phyloP scores from a whole-genome alignment of 2,797 vertebrate species.

The Dendrocincla tyrannina region DNA sequence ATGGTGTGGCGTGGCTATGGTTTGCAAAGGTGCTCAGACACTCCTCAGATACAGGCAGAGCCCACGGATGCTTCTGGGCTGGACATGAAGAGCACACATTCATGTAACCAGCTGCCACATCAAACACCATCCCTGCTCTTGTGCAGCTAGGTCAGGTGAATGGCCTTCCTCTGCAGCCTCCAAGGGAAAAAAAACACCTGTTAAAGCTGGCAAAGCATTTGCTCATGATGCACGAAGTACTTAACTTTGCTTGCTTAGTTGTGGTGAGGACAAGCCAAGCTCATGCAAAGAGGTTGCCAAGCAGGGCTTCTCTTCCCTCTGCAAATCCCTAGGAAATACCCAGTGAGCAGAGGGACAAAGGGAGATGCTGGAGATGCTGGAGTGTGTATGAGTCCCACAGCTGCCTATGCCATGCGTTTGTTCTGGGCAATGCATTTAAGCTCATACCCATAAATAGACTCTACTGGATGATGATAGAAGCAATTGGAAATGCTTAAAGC shows the following conservation, averaged over 20 bases:
- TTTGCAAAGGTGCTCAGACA: background rate
- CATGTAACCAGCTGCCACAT: background rate
- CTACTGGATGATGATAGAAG: background rate
- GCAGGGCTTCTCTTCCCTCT: background rate
- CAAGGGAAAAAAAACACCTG: background rate
- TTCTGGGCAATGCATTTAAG: background rate
- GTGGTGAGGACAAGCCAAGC: background rate
- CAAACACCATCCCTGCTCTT: background rate
- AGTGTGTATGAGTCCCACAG: background rate
- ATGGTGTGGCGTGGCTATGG: background rate
- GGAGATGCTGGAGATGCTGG: background rate
- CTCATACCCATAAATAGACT: background rate
- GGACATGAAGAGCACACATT: background rate
- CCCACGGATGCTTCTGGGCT: background rate
- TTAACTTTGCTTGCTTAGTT: background rate
- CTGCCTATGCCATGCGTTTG: background rate
- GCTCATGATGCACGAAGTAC: background rate
- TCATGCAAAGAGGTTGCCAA: background rate
- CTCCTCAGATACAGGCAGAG: background rate
- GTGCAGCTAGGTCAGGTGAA: background rate
- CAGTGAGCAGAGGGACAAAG: background rate
- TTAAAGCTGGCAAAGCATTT: background rate
- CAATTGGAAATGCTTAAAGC: conserved; percentile 34
- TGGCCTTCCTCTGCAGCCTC: background rate
- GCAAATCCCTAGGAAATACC: background rate